Evolutionary conservation across 2,797 vertebrate species (phyloP), one percentile per base, ranked within the genome.

Genomic region (Brotula barbata): DNA sequence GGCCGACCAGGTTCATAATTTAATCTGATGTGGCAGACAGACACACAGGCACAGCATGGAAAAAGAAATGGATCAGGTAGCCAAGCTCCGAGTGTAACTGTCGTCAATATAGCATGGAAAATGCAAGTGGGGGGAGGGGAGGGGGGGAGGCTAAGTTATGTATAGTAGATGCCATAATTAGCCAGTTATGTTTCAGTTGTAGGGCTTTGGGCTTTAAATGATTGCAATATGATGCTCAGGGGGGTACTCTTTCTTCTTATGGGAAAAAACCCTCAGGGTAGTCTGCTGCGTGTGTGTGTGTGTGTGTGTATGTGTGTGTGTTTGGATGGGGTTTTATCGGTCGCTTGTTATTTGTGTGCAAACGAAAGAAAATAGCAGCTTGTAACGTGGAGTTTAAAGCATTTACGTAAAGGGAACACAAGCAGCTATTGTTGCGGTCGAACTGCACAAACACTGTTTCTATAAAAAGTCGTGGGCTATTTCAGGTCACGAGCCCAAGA

Each of bases 151-250:
- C n/a, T 28, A 70, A 82, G 82, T 64, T 85, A 82, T 84, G 83
- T 56, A n/a, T n/a, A n/a, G n/a, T n/a, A 79, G 81, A 84, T 25
- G 42, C 81, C 82, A 81, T 83, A 86, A 87, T 87, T 88, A 87
- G 81, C 75, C 63, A 65, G 67, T 76, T 82, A 75, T 77, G 73
- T 79, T 84, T 80, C 71, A 77, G 77, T 75, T 60, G 77, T 78
- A 45, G 59, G 62, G 75, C 75, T 84, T 83, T 75, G 59, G 62
- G 75, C 75, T 84, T 83, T 75, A 78, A 81, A 81, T 77, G 68
- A 75, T 66, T 79, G 78, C 79, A 87, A 86, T 78, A 73, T 51
- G 81, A 86, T 74, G 62, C 83, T 57, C 36, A 41, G 28, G 6
- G 16, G 55, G 54, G 47, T 58, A 28, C 21, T 5, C 45, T 64